Evolutionary conservation across 2,888 invertebrate species (phyloP).

Genomic region (Acanthopleura granulata): DNA sequence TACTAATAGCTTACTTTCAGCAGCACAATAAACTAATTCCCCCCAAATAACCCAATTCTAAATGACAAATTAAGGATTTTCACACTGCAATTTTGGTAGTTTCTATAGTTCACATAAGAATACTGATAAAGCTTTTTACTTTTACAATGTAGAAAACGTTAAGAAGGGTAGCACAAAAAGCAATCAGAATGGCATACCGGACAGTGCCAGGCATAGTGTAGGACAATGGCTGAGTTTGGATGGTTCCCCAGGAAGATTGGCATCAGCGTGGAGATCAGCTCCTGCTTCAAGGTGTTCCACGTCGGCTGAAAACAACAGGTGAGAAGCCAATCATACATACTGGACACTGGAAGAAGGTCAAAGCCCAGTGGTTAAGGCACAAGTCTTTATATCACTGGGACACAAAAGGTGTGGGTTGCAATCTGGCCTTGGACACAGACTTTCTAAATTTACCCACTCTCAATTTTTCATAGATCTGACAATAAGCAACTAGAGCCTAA

Average conservation of each 20-base stretch:
- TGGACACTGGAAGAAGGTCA: too few species aligned
- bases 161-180: not conserved
- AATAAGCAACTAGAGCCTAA: too few species aligned
- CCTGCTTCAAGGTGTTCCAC: constrained; percentile 77
- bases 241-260: constrained; percentile 95
- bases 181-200: constrained; percentile 66
- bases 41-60: not conserved
- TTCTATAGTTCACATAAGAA: too few species aligned
- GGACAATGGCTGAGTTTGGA: constrained; percentile 94
- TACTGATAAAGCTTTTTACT: too few species aligned
- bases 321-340: not conserved
- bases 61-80: not conserved
- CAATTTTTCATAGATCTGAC: too few species aligned
- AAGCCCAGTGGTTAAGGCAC: too few species aligned
- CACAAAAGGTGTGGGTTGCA: too few species aligned
- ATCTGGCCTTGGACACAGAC: too few species aligned
- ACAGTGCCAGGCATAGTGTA: constrained; percentile 96
- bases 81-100: too few species aligned
- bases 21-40: not conserved
- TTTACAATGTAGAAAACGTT: too few species aligned
- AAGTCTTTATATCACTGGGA: too few species aligned
- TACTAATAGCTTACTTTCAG: not conserved
- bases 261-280: constrained; percentile 87
- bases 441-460: too few species aligned
- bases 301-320: constrained; percentile 30